phyloP scores from a whole-genome alignment of 2,797 vertebrate species.

The Scolopax rusticola region DNA sequence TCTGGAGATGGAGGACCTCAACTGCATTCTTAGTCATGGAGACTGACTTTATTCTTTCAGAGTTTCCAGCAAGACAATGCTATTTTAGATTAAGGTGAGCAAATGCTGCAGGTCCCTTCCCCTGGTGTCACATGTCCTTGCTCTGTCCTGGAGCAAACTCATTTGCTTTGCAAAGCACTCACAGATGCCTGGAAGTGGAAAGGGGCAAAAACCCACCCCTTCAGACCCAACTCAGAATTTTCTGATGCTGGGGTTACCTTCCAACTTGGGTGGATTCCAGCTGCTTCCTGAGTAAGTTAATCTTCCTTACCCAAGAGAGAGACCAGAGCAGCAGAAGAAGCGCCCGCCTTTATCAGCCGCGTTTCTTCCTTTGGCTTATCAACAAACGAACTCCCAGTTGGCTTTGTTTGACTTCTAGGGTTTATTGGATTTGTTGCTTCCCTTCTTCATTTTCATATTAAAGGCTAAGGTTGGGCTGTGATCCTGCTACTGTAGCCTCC shows the following conservation, averaged over 20 bases:
- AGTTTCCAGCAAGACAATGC: background rate
- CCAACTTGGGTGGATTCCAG: background rate
- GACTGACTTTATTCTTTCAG: background rate
- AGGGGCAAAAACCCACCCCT: background rate
- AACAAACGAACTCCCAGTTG: conserved; percentile 44
- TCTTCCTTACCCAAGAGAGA: background rate
- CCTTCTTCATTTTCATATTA: conserved; percentile 69
- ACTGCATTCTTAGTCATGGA: background rate
- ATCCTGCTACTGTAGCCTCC: conserved; percentile 47
- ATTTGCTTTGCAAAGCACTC: conserved; percentile 44
- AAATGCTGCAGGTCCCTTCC: background rate
- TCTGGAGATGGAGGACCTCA: background rate
- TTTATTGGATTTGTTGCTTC: conserved; percentile 61
- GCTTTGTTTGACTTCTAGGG: conserved; percentile 58
- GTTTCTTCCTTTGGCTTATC: conserved; percentile 24
- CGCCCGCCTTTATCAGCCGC: background rate
- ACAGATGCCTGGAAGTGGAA: background rate
- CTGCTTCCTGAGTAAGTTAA: background rate
- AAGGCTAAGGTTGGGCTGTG: conserved; percentile 39
- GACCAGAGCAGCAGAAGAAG: background rate
- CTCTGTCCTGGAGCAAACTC: background rate
- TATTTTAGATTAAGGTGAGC: background rate
- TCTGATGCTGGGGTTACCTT: background rate
- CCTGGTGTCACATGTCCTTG: background rate
- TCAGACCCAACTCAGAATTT: background rate